Evolutionary conservation across 2,113 vertebrate species (phyloP).

Genomic region (Junco hyemalis): DNA sequence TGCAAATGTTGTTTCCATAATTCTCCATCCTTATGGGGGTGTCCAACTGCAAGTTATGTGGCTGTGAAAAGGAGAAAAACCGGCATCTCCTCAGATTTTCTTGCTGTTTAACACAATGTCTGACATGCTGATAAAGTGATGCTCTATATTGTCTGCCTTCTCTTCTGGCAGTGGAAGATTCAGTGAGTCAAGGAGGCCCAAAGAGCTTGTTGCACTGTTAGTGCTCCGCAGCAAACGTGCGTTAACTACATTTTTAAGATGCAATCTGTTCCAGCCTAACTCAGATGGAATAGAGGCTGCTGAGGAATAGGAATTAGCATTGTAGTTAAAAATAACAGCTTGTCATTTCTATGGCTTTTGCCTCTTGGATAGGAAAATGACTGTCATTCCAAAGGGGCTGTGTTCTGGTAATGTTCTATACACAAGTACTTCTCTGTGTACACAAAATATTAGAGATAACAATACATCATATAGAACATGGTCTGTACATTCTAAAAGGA

Average conservation of each 20-base stretch:
- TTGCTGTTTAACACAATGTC: not conserved
- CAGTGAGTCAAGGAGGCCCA: not conserved
- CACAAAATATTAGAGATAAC: not conserved
- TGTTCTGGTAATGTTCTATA: not conserved
- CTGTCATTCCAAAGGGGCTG: not conserved
- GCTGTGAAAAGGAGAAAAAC: not conserved
- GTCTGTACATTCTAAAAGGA: not conserved
- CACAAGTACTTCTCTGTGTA: not conserved
- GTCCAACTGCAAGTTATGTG: not conserved
- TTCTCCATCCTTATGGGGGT: not conserved
- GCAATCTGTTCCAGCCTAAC: not conserved
- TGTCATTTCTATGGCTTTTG: not conserved
- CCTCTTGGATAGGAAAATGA: not conserved
- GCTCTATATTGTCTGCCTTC: rapidly evolving
- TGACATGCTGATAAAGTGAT: not conserved
- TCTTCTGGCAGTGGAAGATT: not conserved
- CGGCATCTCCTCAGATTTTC: not conserved
- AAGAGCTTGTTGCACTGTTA: not conserved
- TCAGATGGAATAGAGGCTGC: not conserved
- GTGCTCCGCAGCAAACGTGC: rapidly evolving
- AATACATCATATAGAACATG: not conserved
- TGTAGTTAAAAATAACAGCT: not conserved
- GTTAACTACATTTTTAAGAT: rapidly evolving
- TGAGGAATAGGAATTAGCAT: not conserved
- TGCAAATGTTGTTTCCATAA: not conserved